These are phyloP conservation scores for Bovichtus diacanthus DNA, from an alignment of 2,797 vertebrate genomes.

Conservation along the genomic window DNA sequence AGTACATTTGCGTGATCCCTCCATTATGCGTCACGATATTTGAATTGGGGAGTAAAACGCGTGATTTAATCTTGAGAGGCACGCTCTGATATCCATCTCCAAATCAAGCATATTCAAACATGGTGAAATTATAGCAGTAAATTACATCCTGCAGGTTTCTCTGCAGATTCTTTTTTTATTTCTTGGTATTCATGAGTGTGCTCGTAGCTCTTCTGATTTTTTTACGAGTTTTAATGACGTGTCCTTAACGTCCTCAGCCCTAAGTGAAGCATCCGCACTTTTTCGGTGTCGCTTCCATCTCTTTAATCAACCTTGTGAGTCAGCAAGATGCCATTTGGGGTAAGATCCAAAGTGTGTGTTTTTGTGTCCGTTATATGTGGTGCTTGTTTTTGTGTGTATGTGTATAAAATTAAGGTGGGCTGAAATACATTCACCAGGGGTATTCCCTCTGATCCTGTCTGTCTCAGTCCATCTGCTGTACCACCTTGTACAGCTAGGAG, in stretches of 20 bases:
- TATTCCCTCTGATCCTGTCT: slow-evolving; percentile 68
- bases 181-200: slow-evolving; percentile 57
- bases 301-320: slow-evolving; percentile 69
- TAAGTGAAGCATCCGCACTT: slow-evolving; percentile 68
- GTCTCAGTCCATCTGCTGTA: slow-evolving; percentile 73
- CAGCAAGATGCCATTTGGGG: slow-evolving; percentile 48
- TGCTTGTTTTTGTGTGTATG: slow-evolving; percentile 23
- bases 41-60: slow-evolving; percentile 47
- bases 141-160: slow-evolving; percentile 60
- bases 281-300: slow-evolving; percentile 49
- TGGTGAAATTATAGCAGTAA: slow-evolving; percentile 61
- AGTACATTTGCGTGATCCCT: slow-evolving; percentile 42
- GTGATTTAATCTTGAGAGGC: slow-evolving; percentile 66
- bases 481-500: slow-evolving; percentile 57
- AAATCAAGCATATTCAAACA: slow-evolving; percentile 72
- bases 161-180: background rate
- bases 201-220: slow-evolving; percentile 53
- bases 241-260: slow-evolving; percentile 51
- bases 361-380: background rate
- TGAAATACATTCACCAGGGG: slow-evolving; percentile 60
- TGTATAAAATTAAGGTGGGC: slow-evolving; percentile 55
- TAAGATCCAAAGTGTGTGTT: slow-evolving; percentile 15
- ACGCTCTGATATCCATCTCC: slow-evolving; percentile 65
- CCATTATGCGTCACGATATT: slow-evolving; percentile 39
- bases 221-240: slow-evolving; percentile 68